Evolutionary conservation across 2,797 vertebrate species (phyloP).

Genomic region (Balearica regulorum): DNA sequence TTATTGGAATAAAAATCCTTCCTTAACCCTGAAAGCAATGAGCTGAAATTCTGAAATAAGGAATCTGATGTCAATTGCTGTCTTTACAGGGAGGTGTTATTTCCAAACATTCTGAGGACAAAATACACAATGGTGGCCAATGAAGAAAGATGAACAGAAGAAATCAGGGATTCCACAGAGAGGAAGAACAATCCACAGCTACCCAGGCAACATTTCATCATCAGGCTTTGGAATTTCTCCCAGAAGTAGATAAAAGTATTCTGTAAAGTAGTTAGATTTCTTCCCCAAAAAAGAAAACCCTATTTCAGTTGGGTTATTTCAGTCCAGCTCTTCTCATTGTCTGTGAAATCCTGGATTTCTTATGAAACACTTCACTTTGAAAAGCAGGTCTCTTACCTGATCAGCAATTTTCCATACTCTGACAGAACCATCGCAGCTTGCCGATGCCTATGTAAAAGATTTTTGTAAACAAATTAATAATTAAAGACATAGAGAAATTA

Average conservation of each 20-base stretch:
- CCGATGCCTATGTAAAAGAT: conserved; percentile 81
- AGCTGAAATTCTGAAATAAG: background rate
- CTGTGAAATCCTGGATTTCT: background rate
- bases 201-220: background rate
- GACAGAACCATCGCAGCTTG: conserved; percentile 95
- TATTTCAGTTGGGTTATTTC: background rate
- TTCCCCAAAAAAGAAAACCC: background rate
- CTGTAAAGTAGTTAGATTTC: background rate
- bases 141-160: background rate
- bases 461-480: background rate
- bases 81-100: background rate
- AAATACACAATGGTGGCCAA: background rate
- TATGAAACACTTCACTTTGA: background rate
- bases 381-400: conserved; percentile 78
- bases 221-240: background rate
- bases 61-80: background rate
- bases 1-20: background rate
- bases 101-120: background rate
- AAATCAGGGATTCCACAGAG: background rate
- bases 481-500: background rate
- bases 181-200: background rate
- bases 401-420: conserved; percentile 89
- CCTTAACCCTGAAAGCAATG: background rate
- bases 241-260: background rate
- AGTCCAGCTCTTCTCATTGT: background rate